A percentile compares a stretch with the other conserved stretches of the same genome.
Evolutionary conservation across 2,888 invertebrate species (phyloP).

Genomic region (Drosophila melanocephala): DNA sequence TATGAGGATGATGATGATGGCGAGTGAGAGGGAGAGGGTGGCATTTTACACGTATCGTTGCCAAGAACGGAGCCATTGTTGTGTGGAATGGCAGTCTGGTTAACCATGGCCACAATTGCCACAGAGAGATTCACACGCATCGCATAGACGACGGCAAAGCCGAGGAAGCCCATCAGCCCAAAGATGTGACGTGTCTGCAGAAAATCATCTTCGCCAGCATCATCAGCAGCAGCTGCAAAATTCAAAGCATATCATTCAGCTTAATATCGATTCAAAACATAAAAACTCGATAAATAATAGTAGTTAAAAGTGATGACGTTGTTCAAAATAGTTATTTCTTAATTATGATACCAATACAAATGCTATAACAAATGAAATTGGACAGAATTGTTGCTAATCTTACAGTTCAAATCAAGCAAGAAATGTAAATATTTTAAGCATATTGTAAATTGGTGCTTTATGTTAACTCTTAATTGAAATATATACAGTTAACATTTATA

Average conservation of each 20-base stretch:
- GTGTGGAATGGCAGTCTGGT: slow-evolving; percentile 88
- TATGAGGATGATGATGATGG: slow-evolving; percentile 1
- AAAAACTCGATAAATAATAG: neutral
- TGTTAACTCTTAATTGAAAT: neutral
- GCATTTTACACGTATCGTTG: slow-evolving; percentile 86
- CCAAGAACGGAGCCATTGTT: slow-evolving; percentile 86
- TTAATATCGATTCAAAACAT: neutral
- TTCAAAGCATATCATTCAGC: neutral
- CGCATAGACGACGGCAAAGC: slow-evolving; percentile 95
- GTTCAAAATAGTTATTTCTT: neutral
- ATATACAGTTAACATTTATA: neutral
- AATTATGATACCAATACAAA: neutral
- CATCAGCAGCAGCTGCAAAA: slow-evolving; percentile 21
- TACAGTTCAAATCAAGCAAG: neutral
- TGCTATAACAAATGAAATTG: neutral
- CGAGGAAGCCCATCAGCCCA: slow-evolving; percentile 94
- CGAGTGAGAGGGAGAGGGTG: slow-evolving; percentile 73
- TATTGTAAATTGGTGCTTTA: neutral
- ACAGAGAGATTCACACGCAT: slow-evolving; percentile 96
- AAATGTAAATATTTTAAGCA: neutral
- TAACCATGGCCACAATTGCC: slow-evolving; percentile 98
- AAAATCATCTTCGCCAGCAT: slow-evolving; percentile 67
- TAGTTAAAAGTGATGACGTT: neutral
- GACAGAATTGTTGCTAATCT: neutral
- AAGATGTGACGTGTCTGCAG: slow-evolving; percentile 91